Conservation (phyloP, 2,113 vertebrate species). For the Sebastes fasciatus region DNA sequence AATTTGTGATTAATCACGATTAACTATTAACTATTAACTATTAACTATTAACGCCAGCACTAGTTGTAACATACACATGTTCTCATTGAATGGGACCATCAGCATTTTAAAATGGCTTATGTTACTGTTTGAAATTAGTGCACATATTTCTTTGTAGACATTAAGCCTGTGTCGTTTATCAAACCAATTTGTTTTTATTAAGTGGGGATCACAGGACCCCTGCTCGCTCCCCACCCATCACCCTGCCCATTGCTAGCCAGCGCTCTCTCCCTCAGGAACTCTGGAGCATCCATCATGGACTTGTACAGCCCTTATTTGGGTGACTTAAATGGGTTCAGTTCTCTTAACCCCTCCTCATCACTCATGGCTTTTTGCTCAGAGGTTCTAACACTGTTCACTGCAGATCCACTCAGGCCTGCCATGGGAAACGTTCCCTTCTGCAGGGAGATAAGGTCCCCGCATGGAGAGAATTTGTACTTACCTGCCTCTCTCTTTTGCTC, state of each 20-base stretch:
- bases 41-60: too few species aligned
- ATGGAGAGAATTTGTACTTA: constrained; percentile 43
- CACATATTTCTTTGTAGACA: constrained; percentile 60
- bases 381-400: constrained; percentile 71
- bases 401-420: constrained; percentile 69
- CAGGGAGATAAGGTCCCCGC: constrained; percentile 59
- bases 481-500: constrained; percentile 36
- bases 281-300: constrained; percentile 77
- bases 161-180: constrained; percentile 70
- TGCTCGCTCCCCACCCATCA: constrained; percentile 65
- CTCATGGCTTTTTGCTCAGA: constrained; percentile 79
- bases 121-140: constrained; percentile 31
- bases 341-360: constrained; percentile 87
- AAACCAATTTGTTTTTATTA: constrained; percentile 81
- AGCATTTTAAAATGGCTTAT: constrained; percentile 18
- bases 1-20: too few species aligned
- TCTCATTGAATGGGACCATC: background rate
- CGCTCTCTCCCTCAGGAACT: constrained; percentile 76
- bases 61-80: background rate
- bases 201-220: constrained; percentile 72
- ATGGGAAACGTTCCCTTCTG: constrained; percentile 74
- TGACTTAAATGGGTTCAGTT: constrained; percentile 89
- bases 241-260: constrained; percentile 56
- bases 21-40: too few species aligned
- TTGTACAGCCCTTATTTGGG: constrained; percentile 84